Evolutionary conservation across 2,797 vertebrate genomes (phyloP), one percentile per base, ranked within the genome.

Genomic region (Karalla daura): DNA sequence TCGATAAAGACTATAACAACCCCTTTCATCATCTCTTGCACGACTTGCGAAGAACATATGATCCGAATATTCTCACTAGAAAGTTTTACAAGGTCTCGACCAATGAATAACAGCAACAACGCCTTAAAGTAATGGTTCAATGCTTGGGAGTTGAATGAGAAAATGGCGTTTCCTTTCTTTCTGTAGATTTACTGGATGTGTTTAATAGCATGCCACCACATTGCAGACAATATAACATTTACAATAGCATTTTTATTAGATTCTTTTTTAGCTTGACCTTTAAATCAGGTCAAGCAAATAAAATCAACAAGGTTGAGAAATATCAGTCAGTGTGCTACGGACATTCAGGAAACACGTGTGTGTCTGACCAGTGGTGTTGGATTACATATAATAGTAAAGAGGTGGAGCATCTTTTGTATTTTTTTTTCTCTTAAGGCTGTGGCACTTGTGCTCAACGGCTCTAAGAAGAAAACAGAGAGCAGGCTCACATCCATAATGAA

Each of bases 1-100:
- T 73, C 43, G 70, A 67, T 4, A 81, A 61, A 33, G 35, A 75
- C 68, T 75, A 77, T 2, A 67, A 74, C 59, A 74, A 76, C 41
- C 43, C 53, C 45, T 36, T 61, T 67, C 37, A 65, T 23, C 59
- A n/a, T 58, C n/a, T 9, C 40, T 37, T 49, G 6, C 47, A 51
- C 43, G 35, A 39, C 47, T 6, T 5, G 14, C 44, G 28, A 15
- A 0, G n/a, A 55, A 0, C 50, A 63, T 61, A 52, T 44, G 36
- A 49, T 58, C 25, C 3, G 4, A 55, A 10, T 21, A 33, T 28
- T 54, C 46, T 32, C n/a, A n/a, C 5, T 5, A 33, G 9, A 51
- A 70, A 18, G 23, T 46, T 44, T 14, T 46, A 17, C 30, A 14
- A 39, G 28, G 46, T 28, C 0, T 20, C 20, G 17, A 44, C 67